Evolutionary conservation across 2,113 vertebrate species (phyloP).

Genomic region (Muntiacus reevesi): DNA sequence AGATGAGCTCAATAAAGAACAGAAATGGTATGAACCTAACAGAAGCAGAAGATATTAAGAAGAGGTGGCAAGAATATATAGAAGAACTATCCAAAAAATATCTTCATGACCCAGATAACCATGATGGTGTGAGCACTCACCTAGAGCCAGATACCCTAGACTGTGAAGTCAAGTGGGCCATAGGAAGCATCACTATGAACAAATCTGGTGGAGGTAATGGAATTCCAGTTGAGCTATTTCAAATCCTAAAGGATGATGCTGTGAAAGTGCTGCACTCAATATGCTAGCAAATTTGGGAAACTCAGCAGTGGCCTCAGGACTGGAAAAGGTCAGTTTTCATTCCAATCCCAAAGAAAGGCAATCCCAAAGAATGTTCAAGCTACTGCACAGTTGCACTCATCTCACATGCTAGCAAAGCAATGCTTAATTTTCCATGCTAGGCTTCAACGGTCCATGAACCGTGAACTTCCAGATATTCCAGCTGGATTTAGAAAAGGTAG

Average conservation of each 20-base stretch:
- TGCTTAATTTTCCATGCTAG: not conserved
- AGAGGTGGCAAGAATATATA: not conserved
- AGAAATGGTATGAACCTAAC: not conserved
- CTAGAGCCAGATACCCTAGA: not conserved
- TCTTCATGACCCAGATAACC: not conserved
- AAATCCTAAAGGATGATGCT: not conserved
- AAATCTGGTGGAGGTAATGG: not conserved
- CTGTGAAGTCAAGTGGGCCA: not conserved
- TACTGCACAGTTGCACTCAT: not conserved
- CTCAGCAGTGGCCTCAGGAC: not conserved
- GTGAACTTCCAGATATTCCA: not conserved
- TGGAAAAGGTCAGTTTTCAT: not conserved
- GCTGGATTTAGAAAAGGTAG: not conserved
- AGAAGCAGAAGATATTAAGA: not conserved
- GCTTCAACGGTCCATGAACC: not conserved
- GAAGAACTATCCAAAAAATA: not conserved
- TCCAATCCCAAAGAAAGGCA: not conserved
- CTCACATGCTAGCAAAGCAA: not conserved
- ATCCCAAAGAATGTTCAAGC: not conserved
- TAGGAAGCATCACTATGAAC: not conserved
- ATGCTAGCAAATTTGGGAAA: not conserved
- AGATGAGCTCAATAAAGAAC: not conserved
- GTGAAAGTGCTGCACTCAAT: not conserved
- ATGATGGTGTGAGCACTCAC: not conserved
- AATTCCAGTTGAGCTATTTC: not conserved